phyloP scores from a whole-genome alignment of 2,888 invertebrate genomes.

The Machimus rusticus region DNA sequence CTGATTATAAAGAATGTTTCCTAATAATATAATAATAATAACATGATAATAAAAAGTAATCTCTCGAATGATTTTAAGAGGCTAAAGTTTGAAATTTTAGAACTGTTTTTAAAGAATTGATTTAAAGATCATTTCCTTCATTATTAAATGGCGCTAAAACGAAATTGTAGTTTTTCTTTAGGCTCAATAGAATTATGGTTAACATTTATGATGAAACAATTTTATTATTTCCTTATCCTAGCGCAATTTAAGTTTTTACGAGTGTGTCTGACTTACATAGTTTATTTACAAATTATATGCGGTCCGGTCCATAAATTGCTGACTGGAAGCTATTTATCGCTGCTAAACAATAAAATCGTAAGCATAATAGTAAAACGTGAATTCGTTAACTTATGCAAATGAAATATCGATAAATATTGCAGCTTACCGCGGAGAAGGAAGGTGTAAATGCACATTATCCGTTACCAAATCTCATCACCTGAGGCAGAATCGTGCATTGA shows the following conservation, averaged over 20 bases:
- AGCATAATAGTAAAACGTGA: neutral
- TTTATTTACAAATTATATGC: neutral
- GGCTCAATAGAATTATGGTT: too few species aligned
- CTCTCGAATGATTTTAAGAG: too few species aligned
- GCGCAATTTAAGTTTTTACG: too few species aligned
- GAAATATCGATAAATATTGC: neutral
- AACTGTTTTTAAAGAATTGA: too few species aligned
- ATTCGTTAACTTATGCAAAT: neutral
- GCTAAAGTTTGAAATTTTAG: too few species aligned
- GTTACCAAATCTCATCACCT: slow-evolving; percentile 2
- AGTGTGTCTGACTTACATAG: too few species aligned
- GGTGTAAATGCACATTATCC: slow-evolving; percentile 30
- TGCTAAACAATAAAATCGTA: neutral
- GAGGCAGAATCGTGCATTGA: slow-evolving; percentile 1
- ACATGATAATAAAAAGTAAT: too few species aligned
- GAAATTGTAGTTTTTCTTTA: too few species aligned
- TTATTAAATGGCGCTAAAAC: too few species aligned
- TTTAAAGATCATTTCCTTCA: too few species aligned
- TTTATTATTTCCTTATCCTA: neutral
- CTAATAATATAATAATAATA: too few species aligned
- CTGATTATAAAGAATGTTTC: too few species aligned
- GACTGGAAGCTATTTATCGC: neutral
- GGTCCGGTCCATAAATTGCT: neutral
- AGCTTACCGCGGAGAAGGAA: neutral
- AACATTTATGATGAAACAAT: neutral